phyloP scores from a whole-genome alignment of 1,140 invertebrate genomes.

The Drosophila eugracilis region DNA sequence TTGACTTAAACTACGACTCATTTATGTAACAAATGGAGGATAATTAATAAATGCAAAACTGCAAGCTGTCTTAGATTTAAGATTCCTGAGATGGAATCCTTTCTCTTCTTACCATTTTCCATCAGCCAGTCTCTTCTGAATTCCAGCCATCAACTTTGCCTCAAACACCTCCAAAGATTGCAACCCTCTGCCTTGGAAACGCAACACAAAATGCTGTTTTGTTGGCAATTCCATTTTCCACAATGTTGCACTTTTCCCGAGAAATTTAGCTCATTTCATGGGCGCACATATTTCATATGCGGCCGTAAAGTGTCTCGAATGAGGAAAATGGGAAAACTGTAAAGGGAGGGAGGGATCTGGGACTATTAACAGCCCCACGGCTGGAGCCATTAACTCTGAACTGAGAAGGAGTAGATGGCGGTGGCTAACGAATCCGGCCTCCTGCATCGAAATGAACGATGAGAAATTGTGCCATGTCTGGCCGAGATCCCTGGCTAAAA shows the following conservation, averaged over 20 bases:
- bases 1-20: background rate
- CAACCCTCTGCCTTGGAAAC: constrained; percentile 7
- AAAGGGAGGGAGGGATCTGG: constrained; percentile 1
- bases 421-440: constrained; percentile 51
- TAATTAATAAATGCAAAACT: background rate
- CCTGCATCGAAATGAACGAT: constrained; percentile 73
- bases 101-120: background rate
- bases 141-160: constrained; percentile 8
- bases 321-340: background rate
- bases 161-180: constrained; percentile 28
- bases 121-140: background rate
- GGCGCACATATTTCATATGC: constrained; percentile 79
- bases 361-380: constrained; percentile 58
- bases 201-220: constrained; percentile 18
- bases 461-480: constrained; percentile 78
- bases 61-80: background rate
- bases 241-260: constrained; percentile 80
- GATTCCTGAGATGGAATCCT: background rate
- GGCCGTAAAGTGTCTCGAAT: constrained; percentile 58
- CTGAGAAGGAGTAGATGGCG: constrained; percentile 1
- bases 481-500: constrained; percentile 6
- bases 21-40: background rate
- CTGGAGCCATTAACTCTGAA: constrained; percentile 37
- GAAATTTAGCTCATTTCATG: constrained; percentile 80
- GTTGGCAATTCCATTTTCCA: constrained; percentile 69